Evolutionary conservation across 2,888 invertebrate genomes (phyloP).

Genomic region (Asteroscopus sphinx): DNA sequence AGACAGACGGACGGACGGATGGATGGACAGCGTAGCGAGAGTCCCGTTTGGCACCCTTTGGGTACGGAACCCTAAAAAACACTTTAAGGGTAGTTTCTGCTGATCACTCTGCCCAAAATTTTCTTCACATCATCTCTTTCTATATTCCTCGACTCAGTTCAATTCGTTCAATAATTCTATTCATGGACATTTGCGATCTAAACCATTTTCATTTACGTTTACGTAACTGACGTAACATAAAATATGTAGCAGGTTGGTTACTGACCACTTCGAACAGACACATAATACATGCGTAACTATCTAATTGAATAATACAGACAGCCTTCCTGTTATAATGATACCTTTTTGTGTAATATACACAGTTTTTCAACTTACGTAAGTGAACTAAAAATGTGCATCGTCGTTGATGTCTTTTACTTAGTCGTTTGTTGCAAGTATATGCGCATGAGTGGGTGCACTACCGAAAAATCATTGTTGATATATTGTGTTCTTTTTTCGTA

Average conservation of each 20-base stretch:
- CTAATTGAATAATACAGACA: slow-evolving; percentile 20
- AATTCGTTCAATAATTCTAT: not conserved
- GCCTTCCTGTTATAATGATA: slow-evolving; percentile 6
- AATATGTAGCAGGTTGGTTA: slow-evolving; percentile 15
- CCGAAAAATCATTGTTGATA: not conserved
- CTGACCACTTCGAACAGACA: slow-evolving; percentile 11
- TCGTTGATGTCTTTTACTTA: slow-evolving; percentile 72
- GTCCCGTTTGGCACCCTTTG: too few relatives aligned
- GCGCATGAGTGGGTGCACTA: slow-evolving; percentile 30
- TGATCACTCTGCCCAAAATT: too few relatives aligned
- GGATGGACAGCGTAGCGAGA: too few relatives aligned
- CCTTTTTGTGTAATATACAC: slow-evolving; percentile 18
- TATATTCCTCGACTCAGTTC: not conserved
- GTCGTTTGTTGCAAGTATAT: slow-evolving; percentile 33
- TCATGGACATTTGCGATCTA: not conserved
- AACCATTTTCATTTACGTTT: slow-evolving; percentile 21
- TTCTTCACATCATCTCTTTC: too few relatives aligned
- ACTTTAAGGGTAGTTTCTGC: too few relatives aligned
- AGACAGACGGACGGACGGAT: too few relatives aligned
- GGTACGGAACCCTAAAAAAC: too few relatives aligned
- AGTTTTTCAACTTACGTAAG: slow-evolving; percentile 23
- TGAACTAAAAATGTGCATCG: slow-evolving; percentile 21
- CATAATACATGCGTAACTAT: slow-evolving; percentile 17
- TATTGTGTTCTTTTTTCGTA: slow-evolving; percentile 8
- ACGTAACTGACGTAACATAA: too few relatives aligned